A percentile compares a stretch with the other conserved stretches of the same genome.
Conservation (phyloP, 2,888 invertebrate species). For the Andrena trimmerana region DNA sequence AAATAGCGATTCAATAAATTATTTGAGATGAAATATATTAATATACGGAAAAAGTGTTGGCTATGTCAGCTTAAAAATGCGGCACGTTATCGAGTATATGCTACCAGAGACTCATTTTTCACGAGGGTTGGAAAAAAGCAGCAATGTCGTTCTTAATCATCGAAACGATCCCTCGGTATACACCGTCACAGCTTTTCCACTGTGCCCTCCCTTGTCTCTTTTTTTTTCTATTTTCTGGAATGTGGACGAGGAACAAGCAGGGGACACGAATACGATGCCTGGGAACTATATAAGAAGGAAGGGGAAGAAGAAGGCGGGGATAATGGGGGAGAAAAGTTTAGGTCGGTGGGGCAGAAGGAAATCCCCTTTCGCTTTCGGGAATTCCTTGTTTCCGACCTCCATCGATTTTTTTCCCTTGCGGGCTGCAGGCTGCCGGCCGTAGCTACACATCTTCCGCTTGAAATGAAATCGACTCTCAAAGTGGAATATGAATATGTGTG, state of each 20-base stretch:
- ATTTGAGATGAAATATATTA: neutral
- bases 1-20: neutral
- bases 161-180: conserved; percentile 63
- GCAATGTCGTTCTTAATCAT: conserved; percentile 66
- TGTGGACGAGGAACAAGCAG: conserved; percentile 26
- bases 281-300: conserved; percentile 24
- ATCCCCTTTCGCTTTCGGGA: conserved; percentile 67
- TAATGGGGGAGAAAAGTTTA: conserved; percentile 43
- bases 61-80: neutral
- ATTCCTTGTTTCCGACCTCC: conserved; percentile 70
- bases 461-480: conserved; percentile 40
- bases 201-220: neutral
- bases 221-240: conserved; percentile 39
- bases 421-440: conserved; percentile 24
- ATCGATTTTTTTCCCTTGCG: conserved; percentile 69
- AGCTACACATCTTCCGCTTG: conserved; percentile 21
- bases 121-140: conserved; percentile 21
- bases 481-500: conserved; percentile 23
- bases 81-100: neutral
- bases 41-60: neutral
- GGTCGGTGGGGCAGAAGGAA: conserved; percentile 65
- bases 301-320: conserved; percentile 15
- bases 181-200: conserved; percentile 42
- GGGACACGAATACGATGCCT: conserved; percentile 13
- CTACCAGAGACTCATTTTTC: conserved; percentile 47